Evolutionary conservation across 2,888 invertebrate genomes (phyloP), one percentile per base, ranked within the genome.

Genomic region (Drosophila stalkeri): DNA sequence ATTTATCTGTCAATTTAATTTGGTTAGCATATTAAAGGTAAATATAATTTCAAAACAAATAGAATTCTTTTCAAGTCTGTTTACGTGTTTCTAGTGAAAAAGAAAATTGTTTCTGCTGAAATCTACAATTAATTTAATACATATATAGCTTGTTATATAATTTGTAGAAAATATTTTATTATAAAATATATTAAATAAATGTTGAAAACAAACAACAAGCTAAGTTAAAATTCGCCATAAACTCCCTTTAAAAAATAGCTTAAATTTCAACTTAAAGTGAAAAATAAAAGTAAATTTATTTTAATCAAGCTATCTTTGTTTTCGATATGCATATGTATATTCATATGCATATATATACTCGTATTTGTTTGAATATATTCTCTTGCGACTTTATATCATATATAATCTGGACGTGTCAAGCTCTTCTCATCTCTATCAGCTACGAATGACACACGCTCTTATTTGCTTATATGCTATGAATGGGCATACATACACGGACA

Each of bases 361-460:
- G 5, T 31, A n/a, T 31, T 49, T 49, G n/a, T 49, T 27, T 18
- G 11, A 18, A 49, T 4, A 23, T 46, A 49, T 49, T 49, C 37
- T 27, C 16, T 12, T 39, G 23, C 27, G 23, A 55, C 39, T 55
- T 18, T 12, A 12, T 41, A n/a, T 27, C 55, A 41, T 27, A 41
- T 27, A 6, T 41, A 37, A 43, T 55, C 37, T 14, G n/a, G 23
- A 47, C 35, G 49, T 57, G 62, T 14, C 41, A 31, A 11, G 27
- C 47, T 33, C 20, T 33, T 41, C 51, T n/a, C 56, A 64, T 54
- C 52, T 66, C 51, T 66, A 47, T 41, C 66, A 14, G 46, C 61
- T 64, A 44, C 64, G 56, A 69, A 64, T 68, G 49, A 35, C 52
- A 49, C 62, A 54, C 67, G 71, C 62, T 57, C 20, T 41, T 61